Conservation (phyloP, 2,113 vertebrate genomes). For the Carassius auratus region DNA sequence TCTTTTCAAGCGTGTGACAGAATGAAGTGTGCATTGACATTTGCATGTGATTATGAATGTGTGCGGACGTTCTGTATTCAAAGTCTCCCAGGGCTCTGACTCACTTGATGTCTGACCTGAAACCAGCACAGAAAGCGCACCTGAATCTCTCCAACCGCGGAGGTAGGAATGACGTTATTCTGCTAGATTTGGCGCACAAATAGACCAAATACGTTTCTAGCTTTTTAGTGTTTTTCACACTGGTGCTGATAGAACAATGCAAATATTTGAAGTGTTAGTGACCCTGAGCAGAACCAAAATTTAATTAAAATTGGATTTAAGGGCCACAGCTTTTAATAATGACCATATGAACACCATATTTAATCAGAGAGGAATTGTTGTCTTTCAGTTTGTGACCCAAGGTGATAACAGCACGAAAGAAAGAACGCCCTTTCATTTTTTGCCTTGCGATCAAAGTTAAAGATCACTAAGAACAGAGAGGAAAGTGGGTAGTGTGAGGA, state of each 20-base stretch:
- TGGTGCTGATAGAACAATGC: background rate
- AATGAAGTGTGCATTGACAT: conserved; percentile 29
- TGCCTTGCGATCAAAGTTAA: conserved; percentile 8
- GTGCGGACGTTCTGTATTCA: background rate
- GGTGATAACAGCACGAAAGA: background rate
- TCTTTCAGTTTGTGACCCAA: background rate
- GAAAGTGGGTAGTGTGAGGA: background rate
- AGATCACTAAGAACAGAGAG: background rate
- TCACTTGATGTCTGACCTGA: background rate
- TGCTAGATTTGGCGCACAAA: background rate
- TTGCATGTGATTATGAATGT: conserved; percentile 64
- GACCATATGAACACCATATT: background rate
- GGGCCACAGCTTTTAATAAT: background rate
- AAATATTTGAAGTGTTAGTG: background rate
- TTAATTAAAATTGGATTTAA: background rate
- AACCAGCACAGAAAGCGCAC: background rate
- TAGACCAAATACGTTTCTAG: background rate
- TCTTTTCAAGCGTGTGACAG: background rate
- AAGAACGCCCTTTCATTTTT: background rate
- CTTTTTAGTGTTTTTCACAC: background rate
- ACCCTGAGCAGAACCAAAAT: background rate
- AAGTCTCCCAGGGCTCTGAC: background rate
- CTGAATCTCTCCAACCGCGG: background rate
- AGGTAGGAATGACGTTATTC: conserved; percentile 16
- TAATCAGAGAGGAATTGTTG: background rate